Evolutionary conservation across 2,113 vertebrate genomes (phyloP).

Genomic region (Podilymbus podiceps): DNA sequence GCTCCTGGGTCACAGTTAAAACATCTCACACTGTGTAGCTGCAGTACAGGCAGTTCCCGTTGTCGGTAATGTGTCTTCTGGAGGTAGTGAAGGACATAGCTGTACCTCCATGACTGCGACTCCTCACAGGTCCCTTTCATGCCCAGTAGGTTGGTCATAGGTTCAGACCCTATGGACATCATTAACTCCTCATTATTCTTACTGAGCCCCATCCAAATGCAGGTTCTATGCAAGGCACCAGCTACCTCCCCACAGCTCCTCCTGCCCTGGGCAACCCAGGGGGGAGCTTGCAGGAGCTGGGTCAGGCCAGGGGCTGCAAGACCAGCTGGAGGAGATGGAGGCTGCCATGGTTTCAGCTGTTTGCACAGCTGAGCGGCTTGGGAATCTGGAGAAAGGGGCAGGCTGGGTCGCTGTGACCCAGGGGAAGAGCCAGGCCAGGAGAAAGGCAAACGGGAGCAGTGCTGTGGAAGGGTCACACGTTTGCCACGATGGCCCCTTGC

Average conservation of each 20-base stretch:
- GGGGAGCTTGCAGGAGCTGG: not conserved
- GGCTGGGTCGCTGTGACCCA: not conserved
- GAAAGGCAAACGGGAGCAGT: not conserved
- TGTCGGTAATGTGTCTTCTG: not conserved
- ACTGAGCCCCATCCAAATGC: fast-evolving
- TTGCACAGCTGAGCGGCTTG: not conserved
- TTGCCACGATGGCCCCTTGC: not conserved
- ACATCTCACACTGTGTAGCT: not conserved
- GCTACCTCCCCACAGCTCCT: not conserved
- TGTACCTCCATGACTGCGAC: fast-evolving
- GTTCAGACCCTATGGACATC: not conserved
- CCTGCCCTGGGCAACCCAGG: too few species aligned
- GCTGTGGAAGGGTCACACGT: fast-evolving
- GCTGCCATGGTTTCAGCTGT: not conserved
- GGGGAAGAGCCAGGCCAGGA: not conserved
- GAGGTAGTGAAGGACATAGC: not conserved
- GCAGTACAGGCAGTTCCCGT: not conserved
- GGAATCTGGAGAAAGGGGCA: not conserved
- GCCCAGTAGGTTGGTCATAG: not conserved
- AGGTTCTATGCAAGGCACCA: fast-evolving
- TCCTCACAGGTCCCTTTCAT: not conserved
- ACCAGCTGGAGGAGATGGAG: not conserved
- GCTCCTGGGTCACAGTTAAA: slow-evolving; percentile 1
- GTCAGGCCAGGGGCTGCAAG: not conserved
- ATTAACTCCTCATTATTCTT: fast-evolving